A percentile compares a stretch with the other conserved stretches of the same genome.
These are phyloP conservation scores for Mycalesis mineus DNA, from an alignment of 2,888 invertebrate genomes.

Conservation along the genomic window DNA sequence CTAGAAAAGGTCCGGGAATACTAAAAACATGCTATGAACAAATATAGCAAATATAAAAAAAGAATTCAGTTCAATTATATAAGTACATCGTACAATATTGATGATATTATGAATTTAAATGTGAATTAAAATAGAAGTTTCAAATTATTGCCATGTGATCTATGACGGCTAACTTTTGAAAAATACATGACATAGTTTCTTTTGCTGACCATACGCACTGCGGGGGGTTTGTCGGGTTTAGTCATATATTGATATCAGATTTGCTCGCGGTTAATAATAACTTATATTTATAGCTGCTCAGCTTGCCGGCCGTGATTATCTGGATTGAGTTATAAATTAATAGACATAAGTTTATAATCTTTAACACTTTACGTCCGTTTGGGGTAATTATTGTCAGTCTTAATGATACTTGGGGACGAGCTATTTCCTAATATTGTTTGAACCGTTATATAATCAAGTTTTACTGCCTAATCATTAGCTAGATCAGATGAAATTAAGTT, in stretches of 20 bases:
- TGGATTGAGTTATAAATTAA: conserved; percentile 25
- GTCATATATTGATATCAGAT: conserved; percentile 26
- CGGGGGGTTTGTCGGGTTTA: conserved; percentile 23
- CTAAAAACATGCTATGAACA: no score
- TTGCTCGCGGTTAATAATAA: conserved; percentile 23
- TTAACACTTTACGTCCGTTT: conserved; percentile 5
- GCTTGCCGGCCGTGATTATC: conserved; percentile 17
- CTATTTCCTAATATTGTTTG: neutral
- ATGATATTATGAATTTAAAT: no score
- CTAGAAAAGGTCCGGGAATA: no score
- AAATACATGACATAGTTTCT: neutral
- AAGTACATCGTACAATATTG: no score
- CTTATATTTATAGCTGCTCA: conserved; percentile 22
- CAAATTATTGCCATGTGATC: no score
- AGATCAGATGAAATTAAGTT: no score
- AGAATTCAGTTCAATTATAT: no score
- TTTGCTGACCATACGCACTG: conserved; percentile 18
- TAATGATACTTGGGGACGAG: neutral
- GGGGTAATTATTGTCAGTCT: conserved; percentile 7
- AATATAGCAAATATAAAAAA: no score
- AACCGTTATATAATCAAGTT: neutral
- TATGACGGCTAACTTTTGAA: no score
- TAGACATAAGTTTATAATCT: conserved; percentile 9
- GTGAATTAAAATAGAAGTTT: no score
- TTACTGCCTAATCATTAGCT: neutral